Evolutionary conservation across 2,113 vertebrate genomes (phyloP).

Genomic region (Cervus canadensis): DNA sequence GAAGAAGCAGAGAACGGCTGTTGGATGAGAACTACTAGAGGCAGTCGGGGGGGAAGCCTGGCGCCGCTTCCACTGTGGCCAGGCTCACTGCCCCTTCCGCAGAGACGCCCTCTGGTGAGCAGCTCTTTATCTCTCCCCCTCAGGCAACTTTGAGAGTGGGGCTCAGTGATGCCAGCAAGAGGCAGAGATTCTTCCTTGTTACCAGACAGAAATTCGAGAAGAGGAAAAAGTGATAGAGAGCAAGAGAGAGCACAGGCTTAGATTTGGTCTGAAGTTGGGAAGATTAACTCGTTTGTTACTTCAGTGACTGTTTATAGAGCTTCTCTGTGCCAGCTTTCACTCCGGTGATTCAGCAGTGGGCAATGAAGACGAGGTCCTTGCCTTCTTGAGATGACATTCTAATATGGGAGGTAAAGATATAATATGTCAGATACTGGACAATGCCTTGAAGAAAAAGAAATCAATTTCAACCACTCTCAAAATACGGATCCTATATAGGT

Average conservation of each 20-base stretch:
- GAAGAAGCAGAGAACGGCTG: not conserved
- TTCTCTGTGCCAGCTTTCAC: not conserved
- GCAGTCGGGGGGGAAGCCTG: not conserved
- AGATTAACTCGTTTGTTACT: not conserved
- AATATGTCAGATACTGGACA: not conserved
- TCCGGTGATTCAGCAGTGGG: not conserved
- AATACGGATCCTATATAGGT: not conserved
- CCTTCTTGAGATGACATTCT: not conserved
- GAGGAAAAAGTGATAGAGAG: no score
- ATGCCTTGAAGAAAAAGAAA: not conserved
- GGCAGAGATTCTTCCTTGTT: not conserved
- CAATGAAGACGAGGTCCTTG: not conserved
- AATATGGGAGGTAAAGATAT: not conserved
- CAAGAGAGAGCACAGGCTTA: not conserved
- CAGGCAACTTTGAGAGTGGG: not conserved
- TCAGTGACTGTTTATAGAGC: not conserved
- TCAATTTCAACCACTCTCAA: not conserved
- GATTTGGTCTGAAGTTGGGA: not conserved
- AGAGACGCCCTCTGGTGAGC: not conserved
- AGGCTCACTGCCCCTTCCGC: not conserved
- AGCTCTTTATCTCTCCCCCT: not conserved
- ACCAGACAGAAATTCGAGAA: not conserved
- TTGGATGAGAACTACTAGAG: not conserved
- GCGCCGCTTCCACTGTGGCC: not conserved
- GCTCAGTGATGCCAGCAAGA: not conserved